These are phyloP conservation scores for Cheirogaleus major DNA, from an alignment of 2,797 vertebrate genomes.

Conservation along the genomic window DNA sequence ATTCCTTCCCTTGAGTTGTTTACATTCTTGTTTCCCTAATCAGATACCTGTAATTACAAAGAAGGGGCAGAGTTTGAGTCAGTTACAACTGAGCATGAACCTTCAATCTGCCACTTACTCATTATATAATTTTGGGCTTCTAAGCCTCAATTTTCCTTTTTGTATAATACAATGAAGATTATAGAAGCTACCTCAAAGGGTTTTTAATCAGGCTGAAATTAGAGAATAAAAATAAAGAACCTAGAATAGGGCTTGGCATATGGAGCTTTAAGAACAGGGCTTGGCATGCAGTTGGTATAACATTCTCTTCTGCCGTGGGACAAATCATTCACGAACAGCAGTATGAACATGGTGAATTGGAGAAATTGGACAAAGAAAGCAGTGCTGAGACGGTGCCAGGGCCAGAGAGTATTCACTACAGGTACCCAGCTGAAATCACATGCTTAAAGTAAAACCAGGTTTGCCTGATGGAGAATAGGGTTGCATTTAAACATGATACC, in stretches of 20 bases:
- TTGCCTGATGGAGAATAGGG: background rate
- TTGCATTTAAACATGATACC: background rate
- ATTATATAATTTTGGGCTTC: background rate
- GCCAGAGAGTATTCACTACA: background rate
- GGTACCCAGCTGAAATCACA: background rate
- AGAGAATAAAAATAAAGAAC: constrained; percentile 3
- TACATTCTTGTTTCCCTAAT: background rate
- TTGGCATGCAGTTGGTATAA: background rate
- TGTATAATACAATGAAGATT: background rate
- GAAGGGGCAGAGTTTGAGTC: background rate
- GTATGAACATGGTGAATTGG: background rate
- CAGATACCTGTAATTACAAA: background rate
- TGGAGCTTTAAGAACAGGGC: background rate
- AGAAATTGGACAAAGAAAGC: background rate
- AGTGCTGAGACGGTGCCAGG: background rate
- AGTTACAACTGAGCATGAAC: background rate
- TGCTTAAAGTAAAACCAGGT: background rate
- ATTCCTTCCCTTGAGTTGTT: background rate
- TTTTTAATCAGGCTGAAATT: background rate
- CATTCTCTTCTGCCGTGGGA: background rate
- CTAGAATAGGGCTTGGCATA: background rate
- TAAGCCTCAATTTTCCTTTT: background rate
- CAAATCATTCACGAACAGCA: background rate
- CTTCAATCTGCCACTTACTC: background rate
- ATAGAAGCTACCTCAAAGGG: background rate